Evolutionary conservation across 2,797 vertebrate genomes (phyloP).

Genomic region (Mycteria americana): DNA sequence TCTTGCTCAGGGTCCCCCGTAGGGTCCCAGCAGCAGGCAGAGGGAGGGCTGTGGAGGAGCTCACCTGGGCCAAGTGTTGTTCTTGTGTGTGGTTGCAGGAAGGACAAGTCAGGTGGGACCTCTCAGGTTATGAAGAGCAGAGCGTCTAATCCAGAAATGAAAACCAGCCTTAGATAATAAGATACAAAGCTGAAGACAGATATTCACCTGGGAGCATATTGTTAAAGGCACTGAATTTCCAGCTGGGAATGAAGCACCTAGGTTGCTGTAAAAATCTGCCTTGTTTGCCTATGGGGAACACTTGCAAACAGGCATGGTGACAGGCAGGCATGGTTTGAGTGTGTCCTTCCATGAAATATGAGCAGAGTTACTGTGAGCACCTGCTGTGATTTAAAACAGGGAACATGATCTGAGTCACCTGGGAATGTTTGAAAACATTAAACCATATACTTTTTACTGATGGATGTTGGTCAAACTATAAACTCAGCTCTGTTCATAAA

Average conservation of each 20-base stretch:
- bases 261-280: not conserved
- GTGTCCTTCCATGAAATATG: not conserved
- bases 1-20: not conserved
- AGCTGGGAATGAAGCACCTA: not conserved
- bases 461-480: not conserved
- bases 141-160: not conserved
- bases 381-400: not conserved
- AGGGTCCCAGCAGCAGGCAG: not conserved
- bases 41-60: not conserved
- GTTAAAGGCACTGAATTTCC: not conserved
- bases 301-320: not conserved
- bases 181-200: not conserved
- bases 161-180: not conserved
- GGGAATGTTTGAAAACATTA: not conserved
- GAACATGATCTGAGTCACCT: not conserved
- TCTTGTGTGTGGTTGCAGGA: not conserved
- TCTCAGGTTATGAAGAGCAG: not conserved
- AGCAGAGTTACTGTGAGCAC: not conserved
- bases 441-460: not conserved
- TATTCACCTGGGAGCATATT: fast-evolving
- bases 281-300: not conserved
- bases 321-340: not conserved
- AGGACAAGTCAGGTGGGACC: not conserved
- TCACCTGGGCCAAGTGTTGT: not conserved
- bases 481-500: not conserved